A percentile compares a stretch with the other conserved stretches of the same genome.
These are phyloP conservation scores for Gavia stellata DNA, from an alignment of 2,113 vertebrate genomes.

Conservation along the genomic window DNA sequence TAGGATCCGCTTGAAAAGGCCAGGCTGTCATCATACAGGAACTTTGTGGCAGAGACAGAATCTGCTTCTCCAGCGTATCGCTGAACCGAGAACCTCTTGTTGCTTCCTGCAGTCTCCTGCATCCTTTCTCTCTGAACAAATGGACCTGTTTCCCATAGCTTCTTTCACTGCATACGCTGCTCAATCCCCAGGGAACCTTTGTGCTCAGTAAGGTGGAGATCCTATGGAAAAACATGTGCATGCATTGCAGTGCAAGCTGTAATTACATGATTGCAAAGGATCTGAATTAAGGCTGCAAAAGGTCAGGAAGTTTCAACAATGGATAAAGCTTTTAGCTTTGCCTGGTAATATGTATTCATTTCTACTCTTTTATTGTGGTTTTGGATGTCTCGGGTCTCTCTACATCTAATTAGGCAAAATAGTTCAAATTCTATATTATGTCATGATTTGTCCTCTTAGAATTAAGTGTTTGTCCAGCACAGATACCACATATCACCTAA, in stretches of 20 bases:
- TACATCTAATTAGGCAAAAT: not conserved
- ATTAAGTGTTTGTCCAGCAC: not conserved
- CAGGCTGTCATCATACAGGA: fast-evolving
- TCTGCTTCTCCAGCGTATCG: not conserved
- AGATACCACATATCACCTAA: not conserved
- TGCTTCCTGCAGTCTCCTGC: not conserved
- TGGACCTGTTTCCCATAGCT: not conserved
- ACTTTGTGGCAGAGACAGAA: not conserved
- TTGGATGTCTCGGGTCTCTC: not conserved
- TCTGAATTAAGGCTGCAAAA: not conserved
- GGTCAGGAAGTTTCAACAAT: not conserved
- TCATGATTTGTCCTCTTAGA: not conserved
- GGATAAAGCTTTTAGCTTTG: not conserved
- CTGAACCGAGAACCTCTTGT: not conserved
- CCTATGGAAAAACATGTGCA: not conserved
- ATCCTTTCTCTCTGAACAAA: not conserved
- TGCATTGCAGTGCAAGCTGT: not conserved
- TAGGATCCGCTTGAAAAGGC: not conserved
- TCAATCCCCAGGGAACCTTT: not conserved
- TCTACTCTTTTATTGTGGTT: not conserved
- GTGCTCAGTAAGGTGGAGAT: not conserved
- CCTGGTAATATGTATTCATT: not conserved
- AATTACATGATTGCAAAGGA: not conserved
- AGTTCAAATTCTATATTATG: not conserved
- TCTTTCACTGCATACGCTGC: not conserved